Conservation (phyloP, 2,888 invertebrate genomes). For the Conistra vaccinii region DNA sequence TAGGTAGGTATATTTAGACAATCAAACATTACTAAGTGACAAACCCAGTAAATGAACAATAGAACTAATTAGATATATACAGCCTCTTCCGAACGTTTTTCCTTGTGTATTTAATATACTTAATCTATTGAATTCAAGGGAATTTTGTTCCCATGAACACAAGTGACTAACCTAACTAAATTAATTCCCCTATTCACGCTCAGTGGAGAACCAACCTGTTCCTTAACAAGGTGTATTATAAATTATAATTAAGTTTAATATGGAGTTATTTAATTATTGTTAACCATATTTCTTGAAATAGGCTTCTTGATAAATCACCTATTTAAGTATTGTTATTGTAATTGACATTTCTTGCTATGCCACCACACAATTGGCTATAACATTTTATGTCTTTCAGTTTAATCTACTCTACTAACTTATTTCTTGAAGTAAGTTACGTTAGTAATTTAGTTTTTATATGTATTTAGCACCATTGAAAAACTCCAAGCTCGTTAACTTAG, state of each 20-base stretch:
- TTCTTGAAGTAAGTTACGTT: neutral
- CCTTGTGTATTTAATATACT: conserved; percentile 5
- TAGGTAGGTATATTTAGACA: neutral
- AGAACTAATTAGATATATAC: conserved; percentile 19
- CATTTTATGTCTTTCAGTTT: neutral
- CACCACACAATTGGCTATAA: conserved; percentile 2
- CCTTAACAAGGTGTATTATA: conserved; percentile 10
- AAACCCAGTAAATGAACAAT: conserved; percentile 25
- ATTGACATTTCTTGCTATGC: neutral
- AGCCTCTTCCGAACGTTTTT: conserved; percentile 13
- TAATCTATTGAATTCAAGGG: conserved; percentile 27
- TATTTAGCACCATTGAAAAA: neutral
- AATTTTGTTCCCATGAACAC: conserved; percentile 25
- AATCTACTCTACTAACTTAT: neutral
- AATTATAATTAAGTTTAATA: conserved; percentile 18
- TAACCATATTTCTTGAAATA: conserved; percentile 5
- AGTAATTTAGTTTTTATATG: neutral
- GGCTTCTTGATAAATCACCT: conserved; percentile 28
- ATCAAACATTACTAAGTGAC: conserved; percentile 4
- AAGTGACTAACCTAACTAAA: conserved; percentile 7
- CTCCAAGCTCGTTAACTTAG: neutral
- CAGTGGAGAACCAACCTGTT: conserved; percentile 29
- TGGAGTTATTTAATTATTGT: neutral
- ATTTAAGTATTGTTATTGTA: conserved; percentile 9
- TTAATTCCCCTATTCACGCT: conserved; percentile 39